Evolutionary conservation across 2,797 vertebrate genomes (phyloP).

Genomic region (Lepus townsendii): DNA sequence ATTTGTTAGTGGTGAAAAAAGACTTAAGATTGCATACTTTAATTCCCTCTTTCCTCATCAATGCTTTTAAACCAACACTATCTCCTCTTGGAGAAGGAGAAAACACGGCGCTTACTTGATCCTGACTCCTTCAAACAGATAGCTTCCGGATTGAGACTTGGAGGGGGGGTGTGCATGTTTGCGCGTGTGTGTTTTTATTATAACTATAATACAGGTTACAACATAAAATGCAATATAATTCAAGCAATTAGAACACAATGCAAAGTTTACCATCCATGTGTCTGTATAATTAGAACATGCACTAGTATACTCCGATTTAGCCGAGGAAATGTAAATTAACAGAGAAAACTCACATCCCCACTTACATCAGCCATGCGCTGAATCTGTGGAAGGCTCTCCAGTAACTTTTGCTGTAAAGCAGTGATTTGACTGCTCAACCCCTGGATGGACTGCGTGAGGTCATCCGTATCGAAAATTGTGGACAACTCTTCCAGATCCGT

Average conservation of each 20-base stretch:
- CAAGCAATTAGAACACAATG: constrained; percentile 9
- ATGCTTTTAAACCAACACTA: background rate
- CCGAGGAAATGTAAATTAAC: background rate
- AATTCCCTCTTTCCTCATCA: constrained; percentile 38
- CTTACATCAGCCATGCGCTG: constrained; percentile 94
- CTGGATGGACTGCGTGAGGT: constrained; percentile 87
- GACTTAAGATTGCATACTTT: background rate
- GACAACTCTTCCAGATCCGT: constrained; percentile 92
- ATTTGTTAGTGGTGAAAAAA: background rate
- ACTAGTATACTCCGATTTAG: background rate
- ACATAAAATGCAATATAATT: constrained; percentile 33
- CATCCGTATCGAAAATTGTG: constrained; percentile 90
- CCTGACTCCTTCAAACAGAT: background rate
- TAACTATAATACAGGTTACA: background rate
- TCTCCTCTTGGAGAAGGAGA: background rate
- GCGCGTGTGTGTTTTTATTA: background rate
- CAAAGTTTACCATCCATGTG: background rate
- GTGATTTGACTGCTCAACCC: constrained; percentile 90
- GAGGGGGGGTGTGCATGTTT: too few relatives aligned
- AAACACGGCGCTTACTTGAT: background rate
- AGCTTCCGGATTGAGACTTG: background rate
- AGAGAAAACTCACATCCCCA: constrained; percentile 40
- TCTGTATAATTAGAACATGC: background rate
- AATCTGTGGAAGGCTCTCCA: constrained; percentile 91
- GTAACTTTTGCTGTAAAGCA: constrained; percentile 91